Evolutionary conservation across 2,113 vertebrate genomes (phyloP).

Genomic region (Geococcyx californianus): DNA sequence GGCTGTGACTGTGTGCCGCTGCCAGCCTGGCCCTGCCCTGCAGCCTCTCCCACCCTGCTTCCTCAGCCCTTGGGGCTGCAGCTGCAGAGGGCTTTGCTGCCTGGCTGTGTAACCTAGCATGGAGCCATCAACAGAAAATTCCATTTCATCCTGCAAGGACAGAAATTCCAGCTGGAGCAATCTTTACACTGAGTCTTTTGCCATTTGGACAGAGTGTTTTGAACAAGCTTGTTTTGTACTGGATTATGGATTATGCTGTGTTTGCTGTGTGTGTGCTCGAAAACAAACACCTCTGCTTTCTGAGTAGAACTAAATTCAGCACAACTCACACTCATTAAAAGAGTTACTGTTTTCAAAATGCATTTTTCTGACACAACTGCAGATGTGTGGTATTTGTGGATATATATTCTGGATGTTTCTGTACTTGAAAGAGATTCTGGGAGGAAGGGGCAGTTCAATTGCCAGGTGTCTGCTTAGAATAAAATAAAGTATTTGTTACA

Average conservation of each 20-base stretch:
- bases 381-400: no score
- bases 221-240: neutral
- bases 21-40: neutral
- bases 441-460: neutral
- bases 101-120: rapidly evolving
- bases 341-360: neutral
- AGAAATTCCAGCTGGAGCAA: neutral
- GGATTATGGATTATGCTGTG: neutral
- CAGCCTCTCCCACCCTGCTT: neutral
- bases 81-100: neutral
- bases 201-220: neutral
- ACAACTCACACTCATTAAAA: neutral
- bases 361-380: neutral
- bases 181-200: neutral
- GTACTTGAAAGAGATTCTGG: neutral
- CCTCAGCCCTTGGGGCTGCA: neutral
- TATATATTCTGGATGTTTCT: neutral
- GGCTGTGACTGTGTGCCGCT: neutral
- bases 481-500: neutral
- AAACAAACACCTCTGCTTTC: neutral
- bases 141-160: neutral
- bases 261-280: neutral
- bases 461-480: neutral
- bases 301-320: neutral
- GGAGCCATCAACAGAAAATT: neutral